Base-by-base conservation (phyloP, 2,113 vertebrate genomes). In the Corythoichthys haematopterus region DNA sequence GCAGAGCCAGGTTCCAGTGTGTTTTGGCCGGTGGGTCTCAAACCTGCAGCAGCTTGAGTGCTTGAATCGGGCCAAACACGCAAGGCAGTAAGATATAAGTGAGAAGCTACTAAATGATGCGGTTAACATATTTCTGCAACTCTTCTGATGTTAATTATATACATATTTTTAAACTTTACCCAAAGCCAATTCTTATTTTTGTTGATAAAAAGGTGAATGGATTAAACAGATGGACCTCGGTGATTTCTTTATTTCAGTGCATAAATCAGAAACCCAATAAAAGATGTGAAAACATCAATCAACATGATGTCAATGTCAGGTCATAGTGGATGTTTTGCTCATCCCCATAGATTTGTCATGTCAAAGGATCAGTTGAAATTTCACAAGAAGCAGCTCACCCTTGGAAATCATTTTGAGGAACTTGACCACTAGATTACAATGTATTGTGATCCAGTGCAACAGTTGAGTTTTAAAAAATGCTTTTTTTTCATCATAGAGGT, bases 11-110 rank as follows among this genome's bases (percentile, higher is more conserved):
- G 14, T 3, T 55, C 46, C 45, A 53, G 69, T 67, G 70, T 47
- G 67, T 74, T 66, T 78, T 78, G 28, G 33, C 56, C 70, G 64
- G 10, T 0, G 3, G 61, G 55, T 62, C 67, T 64, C 57, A 75
- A 72, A 55, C 56, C 63, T 35, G 14, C 8, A 35, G 9, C 50
- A 47, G 38, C 38, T 61, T 36, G 55, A 57, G 55, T 57, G 20
- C 52, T 55, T 43, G 37, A 6, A 43, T 16, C 8, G 14, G 36
- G 36, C 57, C 57, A 40, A 40, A 59, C 57, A n/a, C 37, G 2
- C 59, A 61, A 9, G 11, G 38, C 38, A 61, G 16, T 14, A 28
- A 7, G 40, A 61, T 20, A 61, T 45, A 33, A 46, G 40, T 33
- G 6, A 62, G 10, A 62, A 62, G 40, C 40, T 13, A 28, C 40